Evolutionary conservation across 2,888 invertebrate genomes (phyloP), one percentile per base, ranked within the genome.

Genomic region (Drosophila melanocephala): DNA sequence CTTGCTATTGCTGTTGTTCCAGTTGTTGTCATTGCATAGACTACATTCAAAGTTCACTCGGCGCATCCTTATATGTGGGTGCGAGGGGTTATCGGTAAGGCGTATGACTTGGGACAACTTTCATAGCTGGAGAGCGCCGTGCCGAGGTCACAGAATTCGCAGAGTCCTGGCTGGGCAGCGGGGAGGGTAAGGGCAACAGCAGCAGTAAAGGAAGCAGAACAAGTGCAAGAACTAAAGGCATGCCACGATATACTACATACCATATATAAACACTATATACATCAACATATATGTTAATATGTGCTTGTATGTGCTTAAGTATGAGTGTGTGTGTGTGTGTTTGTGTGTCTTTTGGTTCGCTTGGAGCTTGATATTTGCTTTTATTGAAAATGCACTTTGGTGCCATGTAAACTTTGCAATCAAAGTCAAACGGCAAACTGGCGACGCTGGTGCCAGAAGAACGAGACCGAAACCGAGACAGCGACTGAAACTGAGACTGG

Each of bases 371-470:
- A 90, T 91, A 88, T 88, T 88, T 91, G 79, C 88, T 86, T 84
- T 91, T 88, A 91, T 89, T 89, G 91, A 89, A 89, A 90, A 89
- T 89, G 90, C 88, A 91, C 90, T 91, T 90, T 90, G 91, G 89
- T 90, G 86, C 91, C 91, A 90, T 89, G 91, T 90, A 89, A 89
- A 89, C 80, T 89, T 89, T 91, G 85, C 91, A 89, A 89, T 90
- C 89, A 91, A 91, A 91, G 90, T 86, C 89, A 86, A 86, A 84
- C 77, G 75, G 72, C 69, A 75, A 79, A 73, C 76, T 70, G 71
- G 76, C 68, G 80, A 72, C 75, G 76, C 52, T 78, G 75, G 53
- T 64, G 79, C 79, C 82, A 82, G 65, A 72, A 75, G 75, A 77
- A 72, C 57, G 64, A 73, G 65, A 64, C 42, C 58, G 68, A 65